Conservation (phyloP, 2,113 vertebrate genomes). For the Circaetus cinerascens region DNA sequence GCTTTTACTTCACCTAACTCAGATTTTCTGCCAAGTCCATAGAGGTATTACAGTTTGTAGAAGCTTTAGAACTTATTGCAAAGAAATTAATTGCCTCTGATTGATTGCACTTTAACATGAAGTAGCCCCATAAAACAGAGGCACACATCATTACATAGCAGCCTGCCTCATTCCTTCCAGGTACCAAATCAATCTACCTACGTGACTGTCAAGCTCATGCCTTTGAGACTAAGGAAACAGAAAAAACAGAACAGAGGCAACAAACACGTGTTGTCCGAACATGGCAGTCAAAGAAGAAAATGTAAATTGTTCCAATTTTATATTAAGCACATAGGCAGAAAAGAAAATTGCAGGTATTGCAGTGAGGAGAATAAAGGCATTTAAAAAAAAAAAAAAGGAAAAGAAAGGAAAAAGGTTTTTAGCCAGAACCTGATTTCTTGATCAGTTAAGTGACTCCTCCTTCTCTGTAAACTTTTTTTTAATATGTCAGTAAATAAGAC, state of each 20-base stretch:
- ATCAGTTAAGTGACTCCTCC: not conserved
- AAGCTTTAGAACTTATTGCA: not conserved
- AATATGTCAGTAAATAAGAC: not conserved
- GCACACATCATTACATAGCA: not conserved
- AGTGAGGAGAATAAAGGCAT: not conserved
- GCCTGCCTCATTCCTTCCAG: not conserved
- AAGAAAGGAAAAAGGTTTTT: not conserved
- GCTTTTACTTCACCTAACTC: not conserved
- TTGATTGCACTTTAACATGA: not conserved
- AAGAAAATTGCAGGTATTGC: not conserved
- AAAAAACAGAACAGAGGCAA: not conserved
- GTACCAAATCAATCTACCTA: not conserved
- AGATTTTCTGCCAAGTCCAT: not conserved
- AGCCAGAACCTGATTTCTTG: not conserved
- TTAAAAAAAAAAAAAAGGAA: too few species aligned
- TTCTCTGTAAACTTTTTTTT: not conserved
- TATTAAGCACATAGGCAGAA: not conserved
- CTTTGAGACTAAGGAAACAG: not conserved
- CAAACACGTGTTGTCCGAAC: not conserved
- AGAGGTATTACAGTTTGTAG: not conserved
- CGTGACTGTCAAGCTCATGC: fast-evolving
- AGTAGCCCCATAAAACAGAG: not conserved
- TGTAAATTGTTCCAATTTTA: not conserved
- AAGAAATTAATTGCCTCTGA: not conserved
- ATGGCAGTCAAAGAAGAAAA: not conserved